Conservation (phyloP, 2,888 invertebrate genomes). For the Euzetes globulus region DNA sequence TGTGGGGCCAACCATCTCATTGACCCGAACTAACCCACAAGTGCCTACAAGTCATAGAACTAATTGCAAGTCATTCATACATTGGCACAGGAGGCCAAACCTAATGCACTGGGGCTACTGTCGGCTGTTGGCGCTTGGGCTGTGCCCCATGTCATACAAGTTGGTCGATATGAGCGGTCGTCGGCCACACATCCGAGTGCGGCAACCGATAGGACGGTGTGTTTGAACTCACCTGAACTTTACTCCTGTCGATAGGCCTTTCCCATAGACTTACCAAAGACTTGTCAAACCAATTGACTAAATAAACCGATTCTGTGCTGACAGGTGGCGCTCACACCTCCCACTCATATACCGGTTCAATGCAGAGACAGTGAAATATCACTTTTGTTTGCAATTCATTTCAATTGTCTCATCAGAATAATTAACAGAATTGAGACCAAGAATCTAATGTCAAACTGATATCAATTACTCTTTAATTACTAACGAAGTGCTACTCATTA, state of each 20-base stretch:
- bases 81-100: neutral
- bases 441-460: too few relatives aligned
- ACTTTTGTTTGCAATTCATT: too few relatives aligned
- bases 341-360: too few relatives aligned
- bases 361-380: too few relatives aligned
- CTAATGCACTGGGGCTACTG: neutral
- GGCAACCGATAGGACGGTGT: neutral
- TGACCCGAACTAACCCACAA: slow-evolving; percentile 15
- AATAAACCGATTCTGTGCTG: neutral
- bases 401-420: too few relatives aligned
- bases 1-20: neutral
- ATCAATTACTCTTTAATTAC: too few relatives aligned
- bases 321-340: neutral
- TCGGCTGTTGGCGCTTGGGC: neutral
- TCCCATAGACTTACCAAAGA: neutral
- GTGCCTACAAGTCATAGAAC: neutral
- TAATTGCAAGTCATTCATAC: neutral
- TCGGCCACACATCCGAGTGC: neutral
- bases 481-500: too few relatives aligned
- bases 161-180: slow-evolving; percentile 1
- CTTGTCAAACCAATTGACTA: neutral
- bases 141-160: slow-evolving; percentile 1
- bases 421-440: too few relatives aligned
- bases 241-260: neutral
- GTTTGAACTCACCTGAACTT: slow-evolving; percentile 4